Evolutionary conservation across 2,888 invertebrate species (phyloP).

Genomic region (Slavum lentiscoides): DNA sequence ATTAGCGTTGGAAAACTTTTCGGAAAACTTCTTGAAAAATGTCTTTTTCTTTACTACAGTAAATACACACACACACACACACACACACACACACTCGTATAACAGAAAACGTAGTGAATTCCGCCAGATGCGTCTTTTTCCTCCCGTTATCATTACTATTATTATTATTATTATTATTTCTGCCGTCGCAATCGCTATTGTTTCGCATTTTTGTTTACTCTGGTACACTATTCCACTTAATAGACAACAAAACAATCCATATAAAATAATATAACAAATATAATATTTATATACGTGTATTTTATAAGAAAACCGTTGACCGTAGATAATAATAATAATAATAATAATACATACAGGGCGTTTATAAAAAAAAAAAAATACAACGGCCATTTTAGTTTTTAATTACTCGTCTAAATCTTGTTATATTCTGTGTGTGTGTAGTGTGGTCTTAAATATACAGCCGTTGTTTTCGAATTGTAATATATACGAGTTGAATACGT

Average conservation of each 20-base stretch:
- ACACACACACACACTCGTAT: neutral
- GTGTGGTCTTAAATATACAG: too few relatives aligned
- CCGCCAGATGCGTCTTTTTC: constrained; percentile 54
- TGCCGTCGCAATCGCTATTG: constrained; percentile 23
- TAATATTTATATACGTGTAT: neutral
- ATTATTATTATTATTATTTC: constrained; percentile 56
- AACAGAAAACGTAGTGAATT: constrained; percentile 50
- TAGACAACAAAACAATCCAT: constrained; percentile 49
- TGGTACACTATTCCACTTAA: constrained; percentile 34
- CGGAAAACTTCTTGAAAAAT: constrained; percentile 43
- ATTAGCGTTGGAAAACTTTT: constrained; percentile 49
- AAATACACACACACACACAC: neutral
- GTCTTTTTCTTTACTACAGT: constrained; percentile 31
- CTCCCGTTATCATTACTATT: constrained; percentile 53
- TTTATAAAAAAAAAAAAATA: too few relatives aligned
- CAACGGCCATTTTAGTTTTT: too few relatives aligned
- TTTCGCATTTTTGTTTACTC: constrained; percentile 39
- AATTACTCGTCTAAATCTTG: too few relatives aligned
- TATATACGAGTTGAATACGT: too few relatives aligned
- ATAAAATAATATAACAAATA: constrained; percentile 7
- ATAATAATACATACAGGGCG: too few relatives aligned
- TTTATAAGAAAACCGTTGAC: too few relatives aligned
- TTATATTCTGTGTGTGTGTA: too few relatives aligned
- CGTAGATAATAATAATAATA: too few relatives aligned
- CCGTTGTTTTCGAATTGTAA: too few relatives aligned